Base-by-base conservation (phyloP, 2,888 invertebrate species). In the Suillia variegata region DNA sequence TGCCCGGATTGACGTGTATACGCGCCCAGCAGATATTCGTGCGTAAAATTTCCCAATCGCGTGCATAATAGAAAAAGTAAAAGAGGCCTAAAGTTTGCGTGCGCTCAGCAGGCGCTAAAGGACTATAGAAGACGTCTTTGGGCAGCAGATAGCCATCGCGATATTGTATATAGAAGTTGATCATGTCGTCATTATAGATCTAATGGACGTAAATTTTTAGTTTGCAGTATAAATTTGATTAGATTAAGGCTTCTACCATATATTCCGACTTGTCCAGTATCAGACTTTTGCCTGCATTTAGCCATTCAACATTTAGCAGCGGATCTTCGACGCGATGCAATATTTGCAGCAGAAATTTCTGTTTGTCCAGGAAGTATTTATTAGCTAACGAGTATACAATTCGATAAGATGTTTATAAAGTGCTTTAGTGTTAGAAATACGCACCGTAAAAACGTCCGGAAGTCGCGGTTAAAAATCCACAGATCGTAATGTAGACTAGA, bases 1-100 rank as follows among this genome's bases (percentile, higher is more conserved):
- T 86, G 65, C 86, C 89, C 61, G 88, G 87, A 83, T 92, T 92
- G 63, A 90, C 83, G 72, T 87, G 82, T 65, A 87, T 84, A 22
- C 91, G 87, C 24, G 90, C 86, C 88, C 89, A 91, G 20, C 71
- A 67, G 3, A 77, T 70, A 38, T 74, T 85, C 65, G 85, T 85
- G 76, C 84, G 85, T 78, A 89, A 85, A 54, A 85, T 85, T 1
- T 86, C 85, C 69, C 86, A 88, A 78, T 87, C 86, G 72, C 86
- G 86, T 31, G 88, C 85, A 61, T 84, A 84, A 79, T 82, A 85
- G 71, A 89, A 83, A 18, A 87, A 74, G 51, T 86, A 80, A 82
- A 85, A 87, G 1, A 88, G 80, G 2, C 70, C 72, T 53, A 68
- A 13, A 1, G 63, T 49, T 38, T 71, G 64, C n/a, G 49, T 50